Conservation (phyloP, 37 sponge, comb jelly and placozoan species). For the Mnemiopsis leidyi region DNA sequence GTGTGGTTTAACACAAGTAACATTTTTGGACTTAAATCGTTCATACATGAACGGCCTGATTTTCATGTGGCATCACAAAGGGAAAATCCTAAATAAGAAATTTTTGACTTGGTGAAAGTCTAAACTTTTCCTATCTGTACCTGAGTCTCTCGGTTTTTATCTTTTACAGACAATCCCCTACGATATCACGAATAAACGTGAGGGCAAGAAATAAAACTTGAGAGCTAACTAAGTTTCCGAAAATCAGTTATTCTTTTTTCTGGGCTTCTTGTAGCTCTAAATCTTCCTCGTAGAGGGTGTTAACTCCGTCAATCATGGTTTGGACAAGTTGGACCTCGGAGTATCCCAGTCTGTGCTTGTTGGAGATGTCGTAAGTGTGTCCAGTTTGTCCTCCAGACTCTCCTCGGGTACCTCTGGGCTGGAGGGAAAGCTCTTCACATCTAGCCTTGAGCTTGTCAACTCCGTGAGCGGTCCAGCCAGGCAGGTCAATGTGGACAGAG, state of each 20-base stretch:
- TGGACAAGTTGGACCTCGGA: slow-evolving; percentile 72
- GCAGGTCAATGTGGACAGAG: slow-evolving; percentile 81
- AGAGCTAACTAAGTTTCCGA: neutral
- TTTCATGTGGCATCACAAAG: neutral
- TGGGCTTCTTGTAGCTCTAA: slow-evolving; percentile 33
- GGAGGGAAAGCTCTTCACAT: slow-evolving; percentile 52
- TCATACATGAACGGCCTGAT: neutral
- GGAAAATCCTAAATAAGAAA: neutral
- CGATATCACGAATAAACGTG: neutral
- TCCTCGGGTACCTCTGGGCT: slow-evolving; percentile 59
- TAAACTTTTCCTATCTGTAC: neutral
- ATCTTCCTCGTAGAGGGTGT: slow-evolving; percentile 72
- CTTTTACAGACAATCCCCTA: neutral
- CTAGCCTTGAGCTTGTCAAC: slow-evolving; percentile 64
- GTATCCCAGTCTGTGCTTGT: slow-evolving; percentile 64
- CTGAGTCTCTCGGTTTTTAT: neutral
- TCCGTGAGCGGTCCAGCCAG: slow-evolving; percentile 64
- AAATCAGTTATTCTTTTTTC: neutral
- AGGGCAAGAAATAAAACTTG: neutral
- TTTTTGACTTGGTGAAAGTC: neutral
- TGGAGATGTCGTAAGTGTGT: slow-evolving; percentile 64
- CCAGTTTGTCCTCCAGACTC: slow-evolving; percentile 59
- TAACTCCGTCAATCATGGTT: slow-evolving; percentile 85
- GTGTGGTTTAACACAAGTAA: neutral
- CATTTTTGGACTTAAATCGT: neutral